Conservation (phyloP, 2,797 vertebrate genomes). For the Urosaurus nigricauda region DNA sequence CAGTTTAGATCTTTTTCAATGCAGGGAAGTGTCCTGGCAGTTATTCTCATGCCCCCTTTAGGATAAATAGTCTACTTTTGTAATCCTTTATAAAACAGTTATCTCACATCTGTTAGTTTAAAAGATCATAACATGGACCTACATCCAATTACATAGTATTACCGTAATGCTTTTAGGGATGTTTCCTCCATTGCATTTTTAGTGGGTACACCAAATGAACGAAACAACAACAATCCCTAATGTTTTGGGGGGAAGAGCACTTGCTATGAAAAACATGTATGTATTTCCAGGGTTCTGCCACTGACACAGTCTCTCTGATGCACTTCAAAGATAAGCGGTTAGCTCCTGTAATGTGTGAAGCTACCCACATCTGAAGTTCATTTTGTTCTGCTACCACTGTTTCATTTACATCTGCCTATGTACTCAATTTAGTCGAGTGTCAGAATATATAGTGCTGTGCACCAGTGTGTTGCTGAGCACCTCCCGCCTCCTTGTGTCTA, state of each 20-base stretch:
- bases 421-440: not conserved
- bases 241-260: not conserved
- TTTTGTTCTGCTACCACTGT: not conserved
- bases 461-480: not conserved
- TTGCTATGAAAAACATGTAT: not conserved
- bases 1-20: not conserved
- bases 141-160: not conserved
- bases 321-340: not conserved
- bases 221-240: not conserved
- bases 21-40: not conserved
- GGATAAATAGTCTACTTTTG: not conserved
- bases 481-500: not conserved
- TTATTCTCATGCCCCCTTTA: not conserved
- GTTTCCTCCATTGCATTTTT: not conserved
- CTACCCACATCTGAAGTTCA: slow-evolving; percentile 1
- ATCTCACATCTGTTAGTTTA: not conserved
- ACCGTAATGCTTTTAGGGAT: not conserved
- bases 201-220: not conserved
- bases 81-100: not conserved
- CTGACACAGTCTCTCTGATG: not conserved
- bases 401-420: not conserved
- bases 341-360: not conserved
- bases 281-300: not conserved
- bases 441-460: not conserved
- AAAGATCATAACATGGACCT: not conserved